Percentiles rank a stretch among this genome's conserved stretches.
Conservation (phyloP, 2,888 invertebrate genomes). For the Sabellastarte sp. region DNA sequence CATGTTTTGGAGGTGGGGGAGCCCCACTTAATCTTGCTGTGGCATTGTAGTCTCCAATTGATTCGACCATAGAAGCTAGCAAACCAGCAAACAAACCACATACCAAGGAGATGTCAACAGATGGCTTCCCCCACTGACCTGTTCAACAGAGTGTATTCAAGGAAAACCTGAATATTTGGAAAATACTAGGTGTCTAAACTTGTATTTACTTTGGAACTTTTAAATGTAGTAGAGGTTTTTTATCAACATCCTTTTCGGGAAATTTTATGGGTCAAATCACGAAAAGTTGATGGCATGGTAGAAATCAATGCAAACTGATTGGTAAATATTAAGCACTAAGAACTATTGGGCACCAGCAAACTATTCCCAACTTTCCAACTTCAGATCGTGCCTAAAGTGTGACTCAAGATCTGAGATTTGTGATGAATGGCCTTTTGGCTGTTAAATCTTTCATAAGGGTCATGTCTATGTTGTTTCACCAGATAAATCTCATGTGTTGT, state of each 20-base stretch:
- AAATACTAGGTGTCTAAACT: neutral
- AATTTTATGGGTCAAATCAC: neutral
- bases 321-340: too few species aligned
- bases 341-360: too few species aligned
- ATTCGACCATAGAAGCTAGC: conserved; percentile 48
- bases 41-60: conserved; percentile 83
- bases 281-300: too few species aligned
- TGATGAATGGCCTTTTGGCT: too few species aligned
- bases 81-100: conserved; percentile 49
- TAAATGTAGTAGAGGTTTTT: neutral
- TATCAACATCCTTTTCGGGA: neutral
- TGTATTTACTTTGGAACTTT: neutral
- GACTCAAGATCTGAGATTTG: too few species aligned
- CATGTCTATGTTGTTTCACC: too few species aligned
- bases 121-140: conserved; percentile 54
- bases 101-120: conserved; percentile 40
- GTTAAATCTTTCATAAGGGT: too few species aligned
- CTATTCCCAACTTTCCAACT: too few species aligned
- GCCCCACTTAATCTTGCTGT: conserved; percentile 72
- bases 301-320: too few species aligned
- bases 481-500: too few species aligned
- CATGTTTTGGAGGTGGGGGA: conserved; percentile 74
- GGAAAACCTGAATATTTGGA: neutral
- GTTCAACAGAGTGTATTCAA: neutral
- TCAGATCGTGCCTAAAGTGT: too few species aligned